Evolutionary conservation across 2,888 invertebrate species (phyloP), one percentile per base, ranked within the genome.

Genomic region (Hyles lineata): DNA sequence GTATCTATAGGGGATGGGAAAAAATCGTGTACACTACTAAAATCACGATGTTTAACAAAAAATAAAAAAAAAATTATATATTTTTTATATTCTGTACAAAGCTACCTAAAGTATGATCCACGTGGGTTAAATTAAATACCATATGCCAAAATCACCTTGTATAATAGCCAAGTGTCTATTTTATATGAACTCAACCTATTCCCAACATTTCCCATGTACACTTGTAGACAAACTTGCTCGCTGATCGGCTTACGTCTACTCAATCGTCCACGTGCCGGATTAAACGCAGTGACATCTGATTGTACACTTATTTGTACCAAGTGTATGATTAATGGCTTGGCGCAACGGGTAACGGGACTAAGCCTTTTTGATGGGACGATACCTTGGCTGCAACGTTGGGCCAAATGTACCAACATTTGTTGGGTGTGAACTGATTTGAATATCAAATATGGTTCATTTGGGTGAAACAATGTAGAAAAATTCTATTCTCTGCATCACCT

Each of bases 171-270:
- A 32, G 35, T 35, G 9, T 35, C 7, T 11, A 43, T 3, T 15
- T 29, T 15, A n/a, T 55, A 1, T n/a, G 19, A 32, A 11, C 50
- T 62, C 9, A 7, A 17, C 17, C 61, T 17, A 50, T 55, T 61
- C n/a, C 11, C 52, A 72, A 58, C 52, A 23, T 72, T 73, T 0
- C 0, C 21, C 72, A 58, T 76, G 79, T 85, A 83, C 86, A 87
- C 85, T 83, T 78, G 80, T 75, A 79, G 80, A 77, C 85, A 85
- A 85, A 86, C 87, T 81, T 84, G 88, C 85, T 76, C 82, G 79
- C 76, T 88, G 90, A 92, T 92, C 92, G 88, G 92, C 90, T 92
- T 91, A 92, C 80, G 86, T 85, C 89, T 83, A 80, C 77, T 86
- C 82, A 77, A 82, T 79, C 82, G 85, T 86, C 90, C 91, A 91